Percentiles rank a stretch among this genome's conserved stretches.
Evolutionary conservation across 2,113 vertebrate genomes (phyloP).

Genomic region (Chionis minor): DNA sequence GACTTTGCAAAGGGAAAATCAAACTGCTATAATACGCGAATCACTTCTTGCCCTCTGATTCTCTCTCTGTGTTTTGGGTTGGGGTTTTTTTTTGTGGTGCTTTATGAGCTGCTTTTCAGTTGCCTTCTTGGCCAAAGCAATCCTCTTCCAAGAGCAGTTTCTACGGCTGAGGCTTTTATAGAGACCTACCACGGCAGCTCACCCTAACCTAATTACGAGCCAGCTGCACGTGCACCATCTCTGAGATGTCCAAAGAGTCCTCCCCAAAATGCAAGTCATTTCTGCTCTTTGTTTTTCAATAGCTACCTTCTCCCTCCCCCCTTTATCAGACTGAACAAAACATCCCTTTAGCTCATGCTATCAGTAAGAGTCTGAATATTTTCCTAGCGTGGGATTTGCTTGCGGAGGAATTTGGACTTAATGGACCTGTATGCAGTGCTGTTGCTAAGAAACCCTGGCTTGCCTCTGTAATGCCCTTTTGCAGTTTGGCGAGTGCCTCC

Average conservation of each 20-base stretch:
- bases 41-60: not conserved
- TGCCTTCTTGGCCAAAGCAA: not conserved
- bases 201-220: accelerated
- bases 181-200: not conserved
- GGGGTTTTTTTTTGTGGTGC: not conserved
- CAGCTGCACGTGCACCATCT: not conserved
- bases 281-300: not conserved
- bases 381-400: not conserved
- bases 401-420: not conserved
- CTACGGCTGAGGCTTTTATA: not conserved
- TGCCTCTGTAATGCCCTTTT: not conserved
- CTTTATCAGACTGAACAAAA: not conserved
- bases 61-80: not conserved
- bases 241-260: not conserved
- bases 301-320: not conserved
- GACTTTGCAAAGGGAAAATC: not conserved
- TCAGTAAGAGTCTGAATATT: not conserved
- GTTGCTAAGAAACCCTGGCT: constrained; percentile 53
- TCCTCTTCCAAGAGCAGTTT: not conserved
- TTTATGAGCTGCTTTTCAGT: not conserved
- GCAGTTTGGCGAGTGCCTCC: not conserved
- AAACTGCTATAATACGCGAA: accelerated
- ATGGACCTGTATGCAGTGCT: not conserved
- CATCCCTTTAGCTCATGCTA: not conserved
- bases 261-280: not conserved